Evolutionary conservation across 2,888 invertebrate genomes (phyloP), one percentile per base, ranked within the genome.

Genomic region (Stramonita haemastoma): DNA sequence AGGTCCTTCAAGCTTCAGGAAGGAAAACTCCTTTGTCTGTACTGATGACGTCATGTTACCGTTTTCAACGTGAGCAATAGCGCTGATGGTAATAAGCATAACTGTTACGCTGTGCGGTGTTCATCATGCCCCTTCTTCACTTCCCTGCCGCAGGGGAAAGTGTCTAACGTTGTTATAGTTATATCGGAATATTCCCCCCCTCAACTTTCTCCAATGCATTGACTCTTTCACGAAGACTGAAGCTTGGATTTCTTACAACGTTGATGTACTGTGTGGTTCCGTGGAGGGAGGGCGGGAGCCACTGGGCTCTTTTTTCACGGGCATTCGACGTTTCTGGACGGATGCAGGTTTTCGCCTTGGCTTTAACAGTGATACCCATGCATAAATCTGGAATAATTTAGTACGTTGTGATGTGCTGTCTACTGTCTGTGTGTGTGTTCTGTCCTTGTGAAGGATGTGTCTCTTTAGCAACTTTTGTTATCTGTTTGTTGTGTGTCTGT

Each of bases 241-340:
- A 36, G 84, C 84, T 85, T 85, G 84, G 57, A 83, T 85, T 85
- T 85, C 84, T 85, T 85, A 85, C 84, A 85, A 57, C 46, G 84
- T 85, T 85, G 57, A 57, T 46, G 17, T 83, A 36, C 17, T 79
- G 6, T 22, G 81, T 81, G 46, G 36, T 19, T 13, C 2, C 36
- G 36, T 81, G 17, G 17, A 17, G 34, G 17, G 15, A 17, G 36
- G 6, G 36, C 15, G 15, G 34, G 19, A 36, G 81, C 2, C 19
- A 4, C 6, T 36, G 15, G 17, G 36, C 36, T 17, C 36, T 17
- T 81, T 13, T 22, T 36, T 36, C 26, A 46, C 22, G 36, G 32
- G 19, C 77, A 32, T 79, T 32, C 46, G 8, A 46, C 46, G 46
- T 46, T 2, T 46, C 8, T 46, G 46, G 46, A 46, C 46, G 46